Evolutionary conservation across 2,888 invertebrate genomes (phyloP).

Genomic region (Antitype chi): DNA sequence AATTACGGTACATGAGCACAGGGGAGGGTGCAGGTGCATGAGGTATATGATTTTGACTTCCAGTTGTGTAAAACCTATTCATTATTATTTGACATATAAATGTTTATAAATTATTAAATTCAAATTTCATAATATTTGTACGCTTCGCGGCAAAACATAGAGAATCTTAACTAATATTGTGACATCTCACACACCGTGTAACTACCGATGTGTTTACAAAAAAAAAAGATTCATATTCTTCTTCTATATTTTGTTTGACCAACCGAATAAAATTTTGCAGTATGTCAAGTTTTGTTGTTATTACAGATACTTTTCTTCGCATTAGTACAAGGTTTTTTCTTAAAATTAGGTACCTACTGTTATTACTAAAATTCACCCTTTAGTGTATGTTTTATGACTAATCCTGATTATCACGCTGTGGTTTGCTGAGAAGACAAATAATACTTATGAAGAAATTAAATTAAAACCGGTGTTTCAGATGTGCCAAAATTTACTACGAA

Average conservation of each 20-base stretch:
- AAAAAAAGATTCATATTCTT: no score
- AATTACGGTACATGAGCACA: no score
- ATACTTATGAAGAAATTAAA: not conserved
- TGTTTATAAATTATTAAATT: no score
- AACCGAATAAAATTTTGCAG: conserved; percentile 11
- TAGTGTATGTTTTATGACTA: not conserved
- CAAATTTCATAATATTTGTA: no score
- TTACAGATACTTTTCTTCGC: not conserved
- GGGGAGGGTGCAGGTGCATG: no score
- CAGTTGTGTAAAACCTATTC: no score
- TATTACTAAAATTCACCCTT: not conserved
- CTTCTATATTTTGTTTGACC: not conserved
- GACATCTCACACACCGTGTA: no score
- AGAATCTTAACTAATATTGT: no score
- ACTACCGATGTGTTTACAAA: no score
- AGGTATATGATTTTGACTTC: no score
- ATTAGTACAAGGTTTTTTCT: not conserved
- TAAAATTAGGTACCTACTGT: not conserved
- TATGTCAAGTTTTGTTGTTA: not conserved
- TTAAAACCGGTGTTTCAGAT: conserved; percentile 12
- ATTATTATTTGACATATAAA: no score
- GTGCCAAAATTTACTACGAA: not conserved
- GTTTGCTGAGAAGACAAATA: not conserved
- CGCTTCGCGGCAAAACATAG: no score
- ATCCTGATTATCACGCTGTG: not conserved